phyloP scores from a whole-genome alignment of 2,888 invertebrate species.

The Patella depressa region DNA sequence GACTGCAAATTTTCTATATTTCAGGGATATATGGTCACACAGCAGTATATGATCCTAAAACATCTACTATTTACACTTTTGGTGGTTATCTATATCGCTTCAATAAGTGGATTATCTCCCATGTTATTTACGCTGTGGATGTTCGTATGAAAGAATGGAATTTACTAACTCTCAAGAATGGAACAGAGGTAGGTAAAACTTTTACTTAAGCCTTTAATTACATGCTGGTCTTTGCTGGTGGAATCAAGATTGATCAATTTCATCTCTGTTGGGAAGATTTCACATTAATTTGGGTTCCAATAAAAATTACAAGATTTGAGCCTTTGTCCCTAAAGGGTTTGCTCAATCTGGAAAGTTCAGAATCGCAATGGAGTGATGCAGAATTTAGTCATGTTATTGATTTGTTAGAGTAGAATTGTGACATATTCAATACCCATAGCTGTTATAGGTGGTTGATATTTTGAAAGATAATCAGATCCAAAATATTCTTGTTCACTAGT shows the following conservation, averaged over 20 bases:
- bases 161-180: constrained; percentile 45
- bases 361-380: no score
- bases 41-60: constrained; percentile 85
- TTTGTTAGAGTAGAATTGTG: no score
- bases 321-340: no score
- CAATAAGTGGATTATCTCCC: constrained; percentile 81
- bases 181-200: constrained; percentile 38
- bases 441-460: no score
- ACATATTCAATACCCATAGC: no score
- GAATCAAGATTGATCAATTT: not conserved
- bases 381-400: no score
- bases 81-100: constrained; percentile 87
- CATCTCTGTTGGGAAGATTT: no score
- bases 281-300: no score
- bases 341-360: no score
- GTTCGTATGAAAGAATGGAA: constrained; percentile 47
- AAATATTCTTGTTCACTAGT: no score
- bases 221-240: not conserved
- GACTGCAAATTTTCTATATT: constrained; percentile 10
- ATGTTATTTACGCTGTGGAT: constrained; percentile 66
- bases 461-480: no score
- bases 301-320: no score
- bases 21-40: constrained; percentile 86
- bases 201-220: not conserved
- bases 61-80: constrained; percentile 89